These are phyloP conservation scores for Mimas tiliae DNA, from an alignment of 2,888 invertebrate genomes.

Conservation along the genomic window DNA sequence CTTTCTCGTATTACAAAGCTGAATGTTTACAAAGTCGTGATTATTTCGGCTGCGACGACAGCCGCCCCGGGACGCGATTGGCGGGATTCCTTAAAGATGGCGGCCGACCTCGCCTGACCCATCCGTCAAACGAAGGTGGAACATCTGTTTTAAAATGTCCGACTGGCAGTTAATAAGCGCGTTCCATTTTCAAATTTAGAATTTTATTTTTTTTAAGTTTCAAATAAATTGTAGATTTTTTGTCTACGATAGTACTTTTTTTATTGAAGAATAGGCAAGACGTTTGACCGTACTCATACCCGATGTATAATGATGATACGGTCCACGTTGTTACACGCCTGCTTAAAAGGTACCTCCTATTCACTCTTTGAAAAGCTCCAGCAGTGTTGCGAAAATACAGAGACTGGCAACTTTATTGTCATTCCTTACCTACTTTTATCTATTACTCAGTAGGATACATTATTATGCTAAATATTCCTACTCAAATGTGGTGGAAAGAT, in stretches of 20 bases:
- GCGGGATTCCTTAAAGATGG: conserved; percentile 78
- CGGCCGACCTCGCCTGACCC: conserved; percentile 78
- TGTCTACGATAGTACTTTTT: background rate
- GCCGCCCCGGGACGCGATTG: conserved; percentile 73
- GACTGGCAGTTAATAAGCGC: conserved; percentile 74
- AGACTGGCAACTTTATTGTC: too few relatives aligned
- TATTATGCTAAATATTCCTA: background rate
- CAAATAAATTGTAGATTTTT: background rate
- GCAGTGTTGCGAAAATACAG: too few relatives aligned
- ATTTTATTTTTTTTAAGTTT: background rate
- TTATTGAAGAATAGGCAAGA: too few relatives aligned
- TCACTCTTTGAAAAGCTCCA: too few relatives aligned
- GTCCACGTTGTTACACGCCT: too few relatives aligned
- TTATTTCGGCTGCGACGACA: conserved; percentile 76
- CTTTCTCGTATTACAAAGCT: conserved; percentile 64
- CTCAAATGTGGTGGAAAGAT: too few relatives aligned
- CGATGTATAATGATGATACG: too few relatives aligned
- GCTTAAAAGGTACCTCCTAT: too few relatives aligned
- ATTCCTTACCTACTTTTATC: too few relatives aligned
- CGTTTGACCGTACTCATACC: too few relatives aligned
- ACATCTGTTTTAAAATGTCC: conserved; percentile 82
- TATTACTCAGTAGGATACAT: background rate
- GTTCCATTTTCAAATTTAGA: conserved; percentile 41
- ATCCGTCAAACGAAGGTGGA: conserved; percentile 78
- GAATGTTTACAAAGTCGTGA: conserved; percentile 71